Percentiles rank a stretch among this genome's conserved stretches.
These are phyloP conservation scores for Potamarius usumacintae DNA, from an alignment of 2,113 vertebrate species.

Conservation along the genomic window DNA sequence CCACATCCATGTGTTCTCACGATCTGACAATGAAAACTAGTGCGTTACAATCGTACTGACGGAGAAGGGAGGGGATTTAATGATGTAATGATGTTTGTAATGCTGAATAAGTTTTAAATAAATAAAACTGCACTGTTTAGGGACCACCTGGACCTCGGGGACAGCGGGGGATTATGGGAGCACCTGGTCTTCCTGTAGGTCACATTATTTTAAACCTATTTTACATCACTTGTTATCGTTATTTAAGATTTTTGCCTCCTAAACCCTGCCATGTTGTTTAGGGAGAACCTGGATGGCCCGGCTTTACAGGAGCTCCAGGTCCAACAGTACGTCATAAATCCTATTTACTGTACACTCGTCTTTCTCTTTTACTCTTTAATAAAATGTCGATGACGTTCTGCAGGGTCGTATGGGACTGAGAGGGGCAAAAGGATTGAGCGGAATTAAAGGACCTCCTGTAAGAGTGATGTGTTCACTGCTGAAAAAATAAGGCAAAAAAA, in stretches of 20 bases:
- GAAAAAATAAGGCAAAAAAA: not conserved
- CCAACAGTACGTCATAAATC: slow-evolving; percentile 60
- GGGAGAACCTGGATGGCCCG: slow-evolving; percentile 66
- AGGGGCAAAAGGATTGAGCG: slow-evolving; percentile 67
- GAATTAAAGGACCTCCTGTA: slow-evolving; percentile 73
- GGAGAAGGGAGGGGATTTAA: too few species aligned
- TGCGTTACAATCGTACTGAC: too few species aligned
- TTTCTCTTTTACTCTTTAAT: not conserved
- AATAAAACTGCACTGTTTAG: slow-evolving; percentile 51
- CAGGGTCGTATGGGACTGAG: slow-evolving; percentile 67
- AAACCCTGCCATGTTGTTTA: slow-evolving; percentile 51
- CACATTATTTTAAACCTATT: not conserved
- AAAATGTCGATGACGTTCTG: slow-evolving; percentile 19
- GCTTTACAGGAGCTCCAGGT: slow-evolving; percentile 69
- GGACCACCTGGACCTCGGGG: slow-evolving; percentile 69
- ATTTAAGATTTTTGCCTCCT: not conserved
- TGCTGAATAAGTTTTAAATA: not conserved
- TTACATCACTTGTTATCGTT: not conserved
- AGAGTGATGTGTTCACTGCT: slow-evolving; percentile 42
- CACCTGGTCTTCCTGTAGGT: slow-evolving; percentile 61
- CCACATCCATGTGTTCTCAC: too few species aligned
- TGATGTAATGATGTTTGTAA: not conserved
- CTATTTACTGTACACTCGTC: not conserved
- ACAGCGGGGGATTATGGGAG: slow-evolving; percentile 66
- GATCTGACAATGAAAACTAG: too few species aligned